Base-by-base conservation (phyloP, 2,888 invertebrate species). In the Druceiella hillmani region DNA sequence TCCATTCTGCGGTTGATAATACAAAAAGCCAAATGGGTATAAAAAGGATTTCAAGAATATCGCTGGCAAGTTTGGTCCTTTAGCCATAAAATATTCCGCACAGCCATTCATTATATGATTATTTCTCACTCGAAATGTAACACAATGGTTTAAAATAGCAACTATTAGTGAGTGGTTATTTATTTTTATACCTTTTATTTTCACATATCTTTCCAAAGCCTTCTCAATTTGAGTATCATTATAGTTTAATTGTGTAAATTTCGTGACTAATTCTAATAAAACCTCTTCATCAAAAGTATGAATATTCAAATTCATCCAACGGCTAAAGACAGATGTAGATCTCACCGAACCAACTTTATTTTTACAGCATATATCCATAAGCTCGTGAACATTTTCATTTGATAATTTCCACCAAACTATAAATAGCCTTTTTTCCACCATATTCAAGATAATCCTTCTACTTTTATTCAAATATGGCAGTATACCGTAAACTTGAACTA, bases 231-330 rank as follows among this genome's bases (percentile, higher is more conserved):
- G 66, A 26, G 61, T 48, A 57, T 80, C 78, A 20, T 66, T 64
- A 49, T 76, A 78, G 31, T 74, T 66, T 5, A 79, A 58, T 26
- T 62, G 61, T 3, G 68, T 72, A 31, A 80, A 68, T 42, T 72
- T 73, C 29, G 70, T 64, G 13, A 79, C 55, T 29, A 80, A 58
- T 43, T 72, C 70, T 31, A 75, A 57, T 9, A 76, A 50, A 31
- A 78, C 66, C 36, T 71, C 72, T 51, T 81, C 79, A 41, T 70
- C 68, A 9, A 79, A 55, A 4, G 68, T 62, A 57, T 79, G 78
- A 33, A 83, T 75, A 49, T 80, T 79, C 11, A 74, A 59, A 41
- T 65, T 67, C 3, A 78, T 58, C 81, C 83, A 84, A 33, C 75
- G 58, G 1, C 67, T 64, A 14, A 67, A 52, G 5, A 64, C 55